Percentiles rank a stretch among this genome's conserved stretches.
Evolutionary conservation across 2,797 vertebrate species (phyloP).

Genomic region (Onychomys arenicola): DNA sequence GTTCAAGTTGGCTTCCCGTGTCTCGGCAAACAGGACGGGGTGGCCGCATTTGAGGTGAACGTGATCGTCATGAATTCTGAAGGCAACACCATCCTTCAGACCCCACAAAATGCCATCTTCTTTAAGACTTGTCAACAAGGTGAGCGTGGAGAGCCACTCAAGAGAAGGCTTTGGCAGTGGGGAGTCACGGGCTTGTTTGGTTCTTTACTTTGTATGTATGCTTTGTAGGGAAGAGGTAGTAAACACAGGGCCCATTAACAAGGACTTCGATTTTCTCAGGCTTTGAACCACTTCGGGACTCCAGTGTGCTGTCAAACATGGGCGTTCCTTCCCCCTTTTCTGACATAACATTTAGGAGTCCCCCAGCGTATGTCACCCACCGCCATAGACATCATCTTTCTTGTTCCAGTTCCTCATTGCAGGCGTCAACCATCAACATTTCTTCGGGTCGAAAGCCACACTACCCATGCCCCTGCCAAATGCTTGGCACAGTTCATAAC

Average conservation of each 20-base stretch:
- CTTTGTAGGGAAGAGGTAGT: not conserved
- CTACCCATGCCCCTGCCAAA: not conserved
- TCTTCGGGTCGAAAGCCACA: not conserved
- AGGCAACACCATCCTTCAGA: slow-evolving; percentile 92
- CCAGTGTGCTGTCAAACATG: not conserved
- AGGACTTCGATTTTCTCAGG: not conserved
- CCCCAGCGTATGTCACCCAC: not conserved
- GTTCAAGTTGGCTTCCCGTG: slow-evolving; percentile 95
- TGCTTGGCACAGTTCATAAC: not conserved
- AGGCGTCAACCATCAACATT: not conserved
- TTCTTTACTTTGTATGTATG: not conserved
- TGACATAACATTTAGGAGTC: not conserved
- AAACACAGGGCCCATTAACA: not conserved
- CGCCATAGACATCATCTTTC: not conserved
- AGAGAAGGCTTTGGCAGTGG: not conserved
- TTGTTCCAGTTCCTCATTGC: not conserved
- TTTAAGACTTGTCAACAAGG: slow-evolving; percentile 96
- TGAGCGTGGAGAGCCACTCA: slow-evolving; percentile 78
- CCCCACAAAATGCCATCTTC: slow-evolving; percentile 95
- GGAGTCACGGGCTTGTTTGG: not conserved
- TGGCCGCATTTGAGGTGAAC: slow-evolving; percentile 94
- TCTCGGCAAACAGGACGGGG: slow-evolving; percentile 93
- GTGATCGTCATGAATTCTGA: slow-evolving; percentile 94
- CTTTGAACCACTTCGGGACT: not conserved
- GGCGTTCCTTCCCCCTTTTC: not conserved